Percentiles rank a stretch among this genome's conserved stretches.
Conservation (phyloP, 2,888 invertebrate genomes). For the Sepioteuthis lessoniana region DNA sequence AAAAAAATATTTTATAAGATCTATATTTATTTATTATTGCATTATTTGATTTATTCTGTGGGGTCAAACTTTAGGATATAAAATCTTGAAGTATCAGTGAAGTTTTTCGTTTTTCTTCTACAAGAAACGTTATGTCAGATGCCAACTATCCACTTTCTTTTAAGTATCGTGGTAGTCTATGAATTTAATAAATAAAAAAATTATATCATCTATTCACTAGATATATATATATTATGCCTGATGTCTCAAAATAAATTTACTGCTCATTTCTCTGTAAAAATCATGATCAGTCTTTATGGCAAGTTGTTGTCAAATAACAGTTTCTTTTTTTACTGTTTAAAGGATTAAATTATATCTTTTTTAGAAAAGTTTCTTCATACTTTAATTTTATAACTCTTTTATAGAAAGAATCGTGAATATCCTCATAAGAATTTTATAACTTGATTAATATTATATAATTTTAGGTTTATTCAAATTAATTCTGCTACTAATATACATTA, state of each 20-base stretch:
- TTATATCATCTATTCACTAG: neutral
- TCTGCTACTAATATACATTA: no score
- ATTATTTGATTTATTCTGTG: neutral
- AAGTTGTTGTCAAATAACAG: neutral
- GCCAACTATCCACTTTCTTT: neutral
- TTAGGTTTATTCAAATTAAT: no score
- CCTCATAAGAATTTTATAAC: no score
- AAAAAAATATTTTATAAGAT: slow-evolving; percentile 11
- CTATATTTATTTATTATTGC: slow-evolving; percentile 16
- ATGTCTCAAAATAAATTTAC: neutral
- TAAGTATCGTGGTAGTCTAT: neutral
- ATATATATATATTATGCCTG: neutral
- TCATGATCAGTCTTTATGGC: neutral
- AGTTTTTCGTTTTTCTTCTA: neutral
- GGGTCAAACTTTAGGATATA: neutral
- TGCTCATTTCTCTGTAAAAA: neutral
- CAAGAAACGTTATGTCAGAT: neutral
- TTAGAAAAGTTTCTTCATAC: no score
- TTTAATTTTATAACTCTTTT: no score
- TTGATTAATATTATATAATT: no score
- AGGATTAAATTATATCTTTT: no score
- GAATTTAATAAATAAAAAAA: neutral
- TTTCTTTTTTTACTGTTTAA: neutral
- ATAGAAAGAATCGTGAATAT: no score
- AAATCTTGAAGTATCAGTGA: neutral